These are phyloP conservation scores for Orussus abietinus DNA, from an alignment of 1,140 invertebrate genomes.

Conservation along the genomic window DNA sequence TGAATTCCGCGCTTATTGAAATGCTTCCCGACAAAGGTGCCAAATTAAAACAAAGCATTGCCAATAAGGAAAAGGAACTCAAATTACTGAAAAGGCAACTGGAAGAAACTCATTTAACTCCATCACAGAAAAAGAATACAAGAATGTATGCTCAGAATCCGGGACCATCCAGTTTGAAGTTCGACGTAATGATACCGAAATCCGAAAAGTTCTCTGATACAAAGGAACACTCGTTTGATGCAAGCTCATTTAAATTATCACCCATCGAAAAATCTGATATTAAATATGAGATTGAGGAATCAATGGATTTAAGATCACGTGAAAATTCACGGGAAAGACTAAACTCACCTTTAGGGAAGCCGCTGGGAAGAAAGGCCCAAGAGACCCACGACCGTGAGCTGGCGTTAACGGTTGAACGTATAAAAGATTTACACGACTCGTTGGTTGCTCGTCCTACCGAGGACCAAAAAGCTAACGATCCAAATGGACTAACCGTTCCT, in stretches of 20 bases:
- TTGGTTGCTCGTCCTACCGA: slow-evolving; percentile 63
- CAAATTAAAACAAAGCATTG: slow-evolving; percentile 46
- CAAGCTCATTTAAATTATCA: background rate
- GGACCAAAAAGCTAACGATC: slow-evolving; percentile 58
- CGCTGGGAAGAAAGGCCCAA: slow-evolving; percentile 52
- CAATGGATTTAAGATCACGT: no score
- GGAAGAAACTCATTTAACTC: slow-evolving; percentile 38
- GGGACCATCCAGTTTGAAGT: slow-evolving; percentile 13
- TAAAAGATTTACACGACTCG: slow-evolving; percentile 71
- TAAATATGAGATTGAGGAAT: slow-evolving; percentile 16
- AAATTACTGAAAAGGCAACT: slow-evolving; percentile 44
- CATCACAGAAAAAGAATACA: slow-evolving; percentile 6
- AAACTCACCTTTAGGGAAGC: slow-evolving; percentile 11
- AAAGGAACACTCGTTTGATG: slow-evolving; percentile 4
- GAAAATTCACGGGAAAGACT: no score
- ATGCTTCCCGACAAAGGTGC: slow-evolving; percentile 55
- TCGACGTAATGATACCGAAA: background rate
- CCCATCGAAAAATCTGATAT: background rate
- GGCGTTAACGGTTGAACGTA: slow-evolving; percentile 65
- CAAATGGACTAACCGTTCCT: slow-evolving; percentile 60
- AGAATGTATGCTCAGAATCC: slow-evolving; percentile 22
- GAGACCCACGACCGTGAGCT: slow-evolving; percentile 60
- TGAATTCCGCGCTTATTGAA: slow-evolving; percentile 50
- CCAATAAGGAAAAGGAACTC: slow-evolving; percentile 41
- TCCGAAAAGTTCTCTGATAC: background rate